phyloP scores from a whole-genome alignment of 92 coral and sea anemone genomes.

The Metridium senile region DNA sequence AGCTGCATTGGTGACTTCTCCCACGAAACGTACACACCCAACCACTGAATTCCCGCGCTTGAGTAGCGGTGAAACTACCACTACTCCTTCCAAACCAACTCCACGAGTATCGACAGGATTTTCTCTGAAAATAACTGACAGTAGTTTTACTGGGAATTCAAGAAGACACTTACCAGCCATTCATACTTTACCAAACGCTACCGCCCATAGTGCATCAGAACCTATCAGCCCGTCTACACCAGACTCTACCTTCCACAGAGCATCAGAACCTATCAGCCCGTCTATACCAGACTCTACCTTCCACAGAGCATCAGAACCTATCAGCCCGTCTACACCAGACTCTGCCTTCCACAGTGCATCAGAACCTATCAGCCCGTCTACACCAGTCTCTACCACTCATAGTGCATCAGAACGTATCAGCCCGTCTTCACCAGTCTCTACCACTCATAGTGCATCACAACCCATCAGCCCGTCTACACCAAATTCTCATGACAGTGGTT shows the following conservation, averaged over 20 bases:
- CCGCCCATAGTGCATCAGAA: no score
- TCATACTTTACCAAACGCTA: no score
- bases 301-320: neutral
- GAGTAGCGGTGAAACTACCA: neutral
- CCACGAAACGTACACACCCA: conserved; percentile 1
- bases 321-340: no score
- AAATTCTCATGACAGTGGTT: conserved; percentile 30
- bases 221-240: no score
- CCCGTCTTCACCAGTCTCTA: no score
- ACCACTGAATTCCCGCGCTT: neutral
- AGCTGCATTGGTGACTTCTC: conserved; percentile 28
- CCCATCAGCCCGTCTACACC: neutral
- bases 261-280: no score
- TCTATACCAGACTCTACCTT: no score
- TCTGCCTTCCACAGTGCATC: no score
- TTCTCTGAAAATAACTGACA: conserved; percentile 17
- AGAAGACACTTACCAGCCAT: neutral
- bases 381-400: no score
- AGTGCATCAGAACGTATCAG: no score
- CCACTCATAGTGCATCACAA: neutral
- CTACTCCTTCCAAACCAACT: neutral
- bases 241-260: no score
- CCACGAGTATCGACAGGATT: conserved; percentile 29
- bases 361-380: neutral
- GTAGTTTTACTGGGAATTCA: conserved; percentile 7